Evolutionary conservation across 2,113 vertebrate genomes (phyloP), one percentile per base, ranked within the genome.

Genomic region (Lophura nycthemera): DNA sequence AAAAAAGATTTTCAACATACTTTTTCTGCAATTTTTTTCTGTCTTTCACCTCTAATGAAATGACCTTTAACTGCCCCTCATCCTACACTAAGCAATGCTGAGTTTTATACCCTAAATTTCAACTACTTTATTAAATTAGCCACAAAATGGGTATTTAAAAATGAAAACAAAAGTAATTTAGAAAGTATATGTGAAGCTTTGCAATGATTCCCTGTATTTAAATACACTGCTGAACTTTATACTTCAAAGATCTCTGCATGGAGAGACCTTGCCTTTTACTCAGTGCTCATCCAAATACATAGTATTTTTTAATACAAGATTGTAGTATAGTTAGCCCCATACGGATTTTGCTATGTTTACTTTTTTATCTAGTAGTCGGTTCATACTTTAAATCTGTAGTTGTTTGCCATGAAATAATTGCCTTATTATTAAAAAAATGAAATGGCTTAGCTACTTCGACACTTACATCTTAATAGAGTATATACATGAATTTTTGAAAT

Each of bases 121-220:
- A 95, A 91, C 87, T 97, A 92, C 87, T 96, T 97, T 96, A 97
- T 97, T 97, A 97, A 97, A 97, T 97, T 97, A 97, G 83, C 88
- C 95, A 92, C 29, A 97, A 96, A 96, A 96, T 91, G 80, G 94
- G 54, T 95, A 96, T 96, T 97, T 96, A 93, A 95, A 94, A 95
- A 95, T 88, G 38, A 95, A 97, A 95, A 92, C 93, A 83, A 95
- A 88, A 84, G 61, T 83, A 75, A 38, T 88, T 96, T 95, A 3
- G 96, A 96, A 96, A 94, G 88, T 95, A 69, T 95, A 89, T 80
- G 69, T 86, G 70, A 83, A 80, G 85, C 75, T 93, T 89, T 89
- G 40, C 36, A 93, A 78, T 93, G 85, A 83, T 88, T 88, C 87
- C 72, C 89, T 88, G 82, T 94, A 81, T 97, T 97, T 95, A 85